Evolutionary conservation across 1,140 invertebrate species (phyloP).

Genomic region (Cyrtorhinus lividipennis): DNA sequence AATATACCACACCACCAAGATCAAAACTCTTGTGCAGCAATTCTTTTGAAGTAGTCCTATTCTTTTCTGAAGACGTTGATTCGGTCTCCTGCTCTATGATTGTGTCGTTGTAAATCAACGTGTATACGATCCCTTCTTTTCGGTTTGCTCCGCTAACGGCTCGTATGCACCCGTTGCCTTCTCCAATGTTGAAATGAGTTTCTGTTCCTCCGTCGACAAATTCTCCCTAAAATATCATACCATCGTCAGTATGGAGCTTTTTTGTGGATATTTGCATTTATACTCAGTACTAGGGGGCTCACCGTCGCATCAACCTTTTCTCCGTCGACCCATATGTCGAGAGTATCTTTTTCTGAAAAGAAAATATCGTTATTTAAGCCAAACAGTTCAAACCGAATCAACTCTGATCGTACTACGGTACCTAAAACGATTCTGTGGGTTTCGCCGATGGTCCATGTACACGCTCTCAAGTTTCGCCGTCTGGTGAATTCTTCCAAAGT

Average conservation of each 20-base stretch:
- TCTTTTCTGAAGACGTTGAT: no score
- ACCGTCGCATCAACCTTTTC: slow-evolving; percentile 45
- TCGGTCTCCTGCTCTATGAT: slow-evolving; percentile 24
- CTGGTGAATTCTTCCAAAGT: slow-evolving; percentile 60
- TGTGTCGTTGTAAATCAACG: slow-evolving; percentile 33
- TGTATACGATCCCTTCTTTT: slow-evolving; percentile 36
- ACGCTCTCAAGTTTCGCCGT: slow-evolving; percentile 52
- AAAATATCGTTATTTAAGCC: no score
- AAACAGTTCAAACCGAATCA: no score
- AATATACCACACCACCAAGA: no score
- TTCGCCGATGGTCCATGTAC: slow-evolving; percentile 41
- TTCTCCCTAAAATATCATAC: slow-evolving; percentile 45
- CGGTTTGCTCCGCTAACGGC: slow-evolving; percentile 38
- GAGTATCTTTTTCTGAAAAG: slow-evolving; percentile 55
- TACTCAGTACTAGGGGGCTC: no score
- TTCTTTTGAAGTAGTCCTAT: no score
- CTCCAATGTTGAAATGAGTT: slow-evolving; percentile 51
- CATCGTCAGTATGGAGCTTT: no score
- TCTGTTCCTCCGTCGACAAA: slow-evolving; percentile 71
- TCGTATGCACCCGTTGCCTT: slow-evolving; percentile 39
- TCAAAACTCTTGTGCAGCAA: no score
- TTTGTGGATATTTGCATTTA: no score
- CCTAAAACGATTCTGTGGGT: slow-evolving; percentile 52
- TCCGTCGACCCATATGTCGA: slow-evolving; percentile 67
- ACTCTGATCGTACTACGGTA: no score